Evolutionary conservation across 2,888 invertebrate genomes (phyloP), one percentile per base, ranked within the genome.

Genomic region (Hoplodrina ambigua): DNA sequence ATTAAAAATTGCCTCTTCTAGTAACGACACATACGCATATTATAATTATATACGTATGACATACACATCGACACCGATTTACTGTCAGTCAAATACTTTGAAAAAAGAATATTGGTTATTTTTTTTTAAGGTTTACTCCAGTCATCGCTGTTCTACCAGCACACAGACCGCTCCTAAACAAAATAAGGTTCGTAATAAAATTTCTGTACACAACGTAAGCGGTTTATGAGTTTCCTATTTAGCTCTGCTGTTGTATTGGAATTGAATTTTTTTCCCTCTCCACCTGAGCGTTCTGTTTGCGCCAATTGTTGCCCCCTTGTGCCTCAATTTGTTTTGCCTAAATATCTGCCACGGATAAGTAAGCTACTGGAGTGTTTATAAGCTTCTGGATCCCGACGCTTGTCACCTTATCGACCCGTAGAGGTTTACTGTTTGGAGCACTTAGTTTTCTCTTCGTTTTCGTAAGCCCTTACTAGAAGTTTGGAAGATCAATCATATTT

Each of bases 141-240:
- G 30, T 15, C 0, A 11, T 11, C 78, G 72, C 72, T 46, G 4
- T 66, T 52, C 3, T 10, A 30, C 10, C 10, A 15, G 10, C 1
- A 63, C 62, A 46, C 57, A 46, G 20, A 59, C 80, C 75, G 33
- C n/a, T 15, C 46, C 30, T 33, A 46, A 72, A 78, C 54, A 75
- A 83, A 86, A 87, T 86, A 80, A 81, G 75, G 81, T 61, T 66
- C 70, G 85, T 85, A 87, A 89, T 83, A 88, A 87, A 86, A 87
- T 86, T 75, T 84, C 78, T 82, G 78, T 85, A 84, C 80, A 87
- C 83, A 89, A 82, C 83, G 87, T 89, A 89, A 90, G 87, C 88
- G 88, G 89, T 89, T 90, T 90, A 90, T 87, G 88, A 88, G 85
- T 87, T 89, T 88, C 85, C 87, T 89, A 88, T 90, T 90, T 88